These are phyloP conservation scores for Urechis unicinctus DNA, from an alignment of 2,888 invertebrate species.

Conservation along the genomic window DNA sequence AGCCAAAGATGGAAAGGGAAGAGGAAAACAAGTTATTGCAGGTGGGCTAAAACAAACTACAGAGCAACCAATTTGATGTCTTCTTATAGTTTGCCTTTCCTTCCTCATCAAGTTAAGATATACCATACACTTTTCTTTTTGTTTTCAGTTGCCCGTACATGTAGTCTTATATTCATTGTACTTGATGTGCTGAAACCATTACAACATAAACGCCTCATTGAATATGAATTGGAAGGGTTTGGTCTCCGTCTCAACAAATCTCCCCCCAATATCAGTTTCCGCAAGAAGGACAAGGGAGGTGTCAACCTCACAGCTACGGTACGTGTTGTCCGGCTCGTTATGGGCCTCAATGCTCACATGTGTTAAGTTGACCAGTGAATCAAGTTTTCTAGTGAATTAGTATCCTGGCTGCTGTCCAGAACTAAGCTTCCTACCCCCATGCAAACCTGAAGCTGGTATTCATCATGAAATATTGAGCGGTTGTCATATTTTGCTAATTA, in stretches of 20 bases:
- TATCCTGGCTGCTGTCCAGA: too few relatives aligned
- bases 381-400: too few relatives aligned
- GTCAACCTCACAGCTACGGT: constrained; percentile 67
- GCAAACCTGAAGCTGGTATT: not conserved
- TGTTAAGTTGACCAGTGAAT: too few relatives aligned
- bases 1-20: constrained; percentile 98
- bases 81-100: not conserved
- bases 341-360: too few relatives aligned
- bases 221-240: constrained; percentile 98
- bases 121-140: not conserved
- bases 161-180: constrained; percentile 94
- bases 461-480: not conserved
- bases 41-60: constrained; percentile 32
- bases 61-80: not conserved
- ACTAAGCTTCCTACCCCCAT: too few relatives aligned
- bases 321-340: constrained; percentile 16
- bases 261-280: constrained; percentile 93
- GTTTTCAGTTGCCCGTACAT: constrained; percentile 83
- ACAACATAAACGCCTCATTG: constrained; percentile 90
- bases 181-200: constrained; percentile 95
- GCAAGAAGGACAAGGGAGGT: constrained; percentile 97
- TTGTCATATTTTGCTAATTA: constrained; percentile 12
- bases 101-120: not conserved
- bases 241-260: constrained; percentile 89
- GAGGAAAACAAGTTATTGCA: constrained; percentile 97